A percentile compares a stretch with the other conserved stretches of the same genome.
These are phyloP conservation scores for Tinea pellionella DNA, from an alignment of 2,888 invertebrate genomes.

Conservation along the genomic window DNA sequence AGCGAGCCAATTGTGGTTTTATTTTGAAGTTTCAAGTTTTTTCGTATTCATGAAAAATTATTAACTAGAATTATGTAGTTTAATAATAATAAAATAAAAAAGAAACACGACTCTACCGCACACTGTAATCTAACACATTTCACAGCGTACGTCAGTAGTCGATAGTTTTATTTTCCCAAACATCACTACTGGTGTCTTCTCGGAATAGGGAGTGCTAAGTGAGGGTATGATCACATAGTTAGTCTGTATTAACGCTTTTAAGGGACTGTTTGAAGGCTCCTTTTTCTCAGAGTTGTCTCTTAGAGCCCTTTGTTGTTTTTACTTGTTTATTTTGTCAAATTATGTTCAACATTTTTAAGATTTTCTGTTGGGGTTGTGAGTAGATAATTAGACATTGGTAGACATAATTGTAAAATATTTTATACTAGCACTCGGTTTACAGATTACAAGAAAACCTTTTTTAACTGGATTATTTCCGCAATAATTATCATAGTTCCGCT, in stretches of 20 bases:
- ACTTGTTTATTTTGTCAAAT: background rate
- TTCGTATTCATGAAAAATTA: too few relatives aligned
- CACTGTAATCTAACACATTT: background rate
- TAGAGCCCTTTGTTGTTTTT: background rate
- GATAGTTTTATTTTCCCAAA: constrained; percentile 43
- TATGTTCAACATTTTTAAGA: too few relatives aligned
- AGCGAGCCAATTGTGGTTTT: too few relatives aligned
- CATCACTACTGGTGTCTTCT: constrained; percentile 20
- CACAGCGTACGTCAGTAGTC: constrained; percentile 58
- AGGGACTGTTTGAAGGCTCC: constrained; percentile 17
- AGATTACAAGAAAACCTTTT: too few relatives aligned
- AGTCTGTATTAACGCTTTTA: constrained; percentile 62
- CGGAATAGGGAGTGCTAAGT: constrained; percentile 36
- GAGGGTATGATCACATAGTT: constrained; percentile 55
- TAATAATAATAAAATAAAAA: background rate
- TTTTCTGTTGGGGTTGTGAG: too few relatives aligned
- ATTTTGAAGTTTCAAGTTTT: too few relatives aligned
- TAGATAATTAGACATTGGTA: too few relatives aligned
- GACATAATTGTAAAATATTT: too few relatives aligned
- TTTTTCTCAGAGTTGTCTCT: constrained; percentile 14
- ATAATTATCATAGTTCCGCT: too few relatives aligned
- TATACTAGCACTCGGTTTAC: too few relatives aligned
- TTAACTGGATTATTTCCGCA: too few relatives aligned
- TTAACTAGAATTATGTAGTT: too few relatives aligned
- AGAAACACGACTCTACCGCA: background rate